Evolutionary conservation across 2,797 vertebrate species (phyloP), one percentile per base, ranked within the genome.

Genomic region (Etheostoma perlongum): DNA sequence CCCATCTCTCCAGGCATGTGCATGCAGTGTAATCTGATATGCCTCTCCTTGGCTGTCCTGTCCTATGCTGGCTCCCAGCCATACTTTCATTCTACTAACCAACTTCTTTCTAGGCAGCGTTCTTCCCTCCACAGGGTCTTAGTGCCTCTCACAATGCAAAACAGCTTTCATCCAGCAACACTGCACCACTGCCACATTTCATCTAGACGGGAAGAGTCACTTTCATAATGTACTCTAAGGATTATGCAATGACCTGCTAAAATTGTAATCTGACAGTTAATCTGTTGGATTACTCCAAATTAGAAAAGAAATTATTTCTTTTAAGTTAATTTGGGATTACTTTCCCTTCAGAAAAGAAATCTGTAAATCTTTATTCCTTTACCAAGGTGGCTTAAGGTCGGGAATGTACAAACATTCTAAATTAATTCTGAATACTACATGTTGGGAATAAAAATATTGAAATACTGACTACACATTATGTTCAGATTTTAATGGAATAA

Each of bases 21-120:
- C 88, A 92, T 92, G 91, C 93, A 93, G 88, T 94, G 95, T 95
- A 96, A 95, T 93, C 91, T 91, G 94, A 96, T 94, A 90, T 60
- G 76, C 86, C 87, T 93, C 93, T 94, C 91, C 91, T 90, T 90
- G 91, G 89, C 87, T 92, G 93, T 89, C 90, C 92, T 92, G 93
- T 93, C 88, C 86, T 72, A 81, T 53, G 86, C 85, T 94, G 92
- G 93, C 93, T 89, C 59, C 11, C 66, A 89, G 92, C 93, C 93
- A 94, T 84, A 87, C 86, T 88, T 82, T 83, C 90, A 80, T 89
- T 91, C 87, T 90, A 76, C 89, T 90, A 88, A 91, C 83, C 82
- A 86, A 88, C 82, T 74, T 83, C 77, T 81, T 87, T 79, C 78
- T 33, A 61, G 80, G 79, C 85, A 78, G 74, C 13, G 7, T 55